phyloP scores from a whole-genome alignment of 2,797 vertebrate genomes.

The Brachyrhaphis roseni region DNA sequence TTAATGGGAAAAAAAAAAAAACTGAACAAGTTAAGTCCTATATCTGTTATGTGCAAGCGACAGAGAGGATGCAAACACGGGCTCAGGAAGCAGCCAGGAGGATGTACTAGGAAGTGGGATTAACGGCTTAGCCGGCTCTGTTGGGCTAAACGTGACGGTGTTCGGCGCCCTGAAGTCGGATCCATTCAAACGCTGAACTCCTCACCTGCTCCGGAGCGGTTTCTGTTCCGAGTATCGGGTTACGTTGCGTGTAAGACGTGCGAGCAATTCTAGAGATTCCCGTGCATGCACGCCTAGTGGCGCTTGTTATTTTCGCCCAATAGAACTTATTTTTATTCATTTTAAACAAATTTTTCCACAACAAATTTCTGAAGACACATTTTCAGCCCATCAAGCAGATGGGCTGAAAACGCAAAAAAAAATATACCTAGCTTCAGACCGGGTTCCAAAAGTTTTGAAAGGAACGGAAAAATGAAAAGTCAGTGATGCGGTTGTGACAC shows the following conservation, averaged over 20 bases:
- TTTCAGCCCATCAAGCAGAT: background rate
- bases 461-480: background rate
- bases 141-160: background rate
- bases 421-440: background rate
- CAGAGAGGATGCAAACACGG: conserved; percentile 1
- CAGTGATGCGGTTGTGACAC: background rate
- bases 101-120: conserved; percentile 5
- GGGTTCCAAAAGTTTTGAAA: background rate
- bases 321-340: background rate
- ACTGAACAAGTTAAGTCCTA: background rate
- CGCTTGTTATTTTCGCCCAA: background rate
- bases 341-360: background rate
- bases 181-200: background rate
- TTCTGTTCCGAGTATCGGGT: background rate
- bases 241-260: background rate
- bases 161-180: background rate
- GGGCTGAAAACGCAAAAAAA: background rate
- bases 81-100: background rate
- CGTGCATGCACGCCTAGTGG: too few relatives aligned
- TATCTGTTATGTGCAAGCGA: conserved; percentile 7
- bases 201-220: background rate
- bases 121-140: background rate
- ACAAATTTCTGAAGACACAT: background rate
- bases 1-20: background rate
- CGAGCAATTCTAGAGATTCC: too few relatives aligned